Conservation (phyloP, 2,797 vertebrate genomes). For the Tapirus indicus region DNA sequence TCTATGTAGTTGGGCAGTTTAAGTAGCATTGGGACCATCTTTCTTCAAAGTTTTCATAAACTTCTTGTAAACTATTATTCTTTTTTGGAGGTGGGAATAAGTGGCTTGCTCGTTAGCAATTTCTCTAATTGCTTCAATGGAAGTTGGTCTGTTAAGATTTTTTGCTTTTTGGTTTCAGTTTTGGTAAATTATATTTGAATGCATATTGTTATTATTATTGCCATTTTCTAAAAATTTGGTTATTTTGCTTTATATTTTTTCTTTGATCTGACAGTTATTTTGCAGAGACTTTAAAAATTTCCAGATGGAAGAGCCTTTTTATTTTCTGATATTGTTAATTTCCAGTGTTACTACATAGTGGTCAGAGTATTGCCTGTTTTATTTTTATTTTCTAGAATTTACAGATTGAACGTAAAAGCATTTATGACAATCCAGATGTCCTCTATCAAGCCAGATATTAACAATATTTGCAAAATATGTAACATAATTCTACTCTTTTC, state of each 20-base stretch:
- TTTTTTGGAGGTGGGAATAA: background rate
- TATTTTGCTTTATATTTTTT: slow-evolving; percentile 47
- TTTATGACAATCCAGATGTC: background rate
- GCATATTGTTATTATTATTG: background rate
- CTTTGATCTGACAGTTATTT: background rate
- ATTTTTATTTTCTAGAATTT: slow-evolving; percentile 47
- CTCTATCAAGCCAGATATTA: slow-evolving; percentile 1
- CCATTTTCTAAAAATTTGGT: background rate
- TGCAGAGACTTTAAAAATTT: slow-evolving; percentile 17
- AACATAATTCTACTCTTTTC: background rate
- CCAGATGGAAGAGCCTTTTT: background rate
- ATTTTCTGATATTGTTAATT: slow-evolving; percentile 24
- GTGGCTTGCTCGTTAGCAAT: background rate
- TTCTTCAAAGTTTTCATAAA: background rate
- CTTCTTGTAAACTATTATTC: slow-evolving; percentile 2
- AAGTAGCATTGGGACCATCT: background rate
- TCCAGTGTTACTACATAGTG: background rate
- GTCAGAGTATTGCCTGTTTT: slow-evolving; percentile 7
- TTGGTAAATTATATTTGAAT: slow-evolving; percentile 38
- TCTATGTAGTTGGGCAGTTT: background rate
- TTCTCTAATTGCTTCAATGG: background rate
- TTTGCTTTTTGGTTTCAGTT: background rate
- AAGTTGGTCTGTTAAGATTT: background rate
- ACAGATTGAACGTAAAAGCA: background rate
- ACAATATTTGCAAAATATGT: background rate